Evolutionary conservation across 2,797 vertebrate species (phyloP).

Genomic region (Poecilia velifera): DNA sequence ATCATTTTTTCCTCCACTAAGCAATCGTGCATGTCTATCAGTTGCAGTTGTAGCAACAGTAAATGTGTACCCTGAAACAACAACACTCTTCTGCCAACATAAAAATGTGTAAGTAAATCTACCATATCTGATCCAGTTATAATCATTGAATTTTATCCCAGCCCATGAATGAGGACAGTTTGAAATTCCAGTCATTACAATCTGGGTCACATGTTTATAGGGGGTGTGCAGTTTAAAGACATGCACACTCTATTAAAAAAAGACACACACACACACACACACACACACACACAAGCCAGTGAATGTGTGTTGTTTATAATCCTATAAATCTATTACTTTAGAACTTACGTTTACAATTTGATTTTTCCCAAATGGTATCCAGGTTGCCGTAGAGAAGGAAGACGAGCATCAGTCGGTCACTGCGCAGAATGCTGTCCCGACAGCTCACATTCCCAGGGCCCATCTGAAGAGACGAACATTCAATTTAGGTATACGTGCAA

Average conservation of each 20-base stretch:
- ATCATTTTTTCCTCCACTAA: background rate
- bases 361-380: conserved; percentile 81
- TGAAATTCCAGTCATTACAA: conserved; percentile 1
- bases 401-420: conserved; percentile 90
- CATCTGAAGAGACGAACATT: conserved; percentile 72
- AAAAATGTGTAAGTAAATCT: background rate
- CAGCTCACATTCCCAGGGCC: conserved; percentile 86
- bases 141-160: background rate
- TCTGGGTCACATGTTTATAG: conserved; percentile 14
- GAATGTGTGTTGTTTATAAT: background rate
- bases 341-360: conserved; percentile 86
- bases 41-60: background rate
- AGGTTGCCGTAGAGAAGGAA: conserved; percentile 82
- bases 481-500: background rate
- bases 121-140: background rate
- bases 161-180: background rate
- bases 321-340: background rate
- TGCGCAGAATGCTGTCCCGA: conserved; percentile 87
- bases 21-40: background rate
- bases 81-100: background rate
- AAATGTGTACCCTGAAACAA: background rate
- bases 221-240: background rate
- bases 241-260: no score
- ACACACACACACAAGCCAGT: no score
- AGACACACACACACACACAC: no score